These are phyloP conservation scores for Heliconius congener DNA, from an alignment of 1,140 invertebrate genomes.

Conservation along the genomic window DNA sequence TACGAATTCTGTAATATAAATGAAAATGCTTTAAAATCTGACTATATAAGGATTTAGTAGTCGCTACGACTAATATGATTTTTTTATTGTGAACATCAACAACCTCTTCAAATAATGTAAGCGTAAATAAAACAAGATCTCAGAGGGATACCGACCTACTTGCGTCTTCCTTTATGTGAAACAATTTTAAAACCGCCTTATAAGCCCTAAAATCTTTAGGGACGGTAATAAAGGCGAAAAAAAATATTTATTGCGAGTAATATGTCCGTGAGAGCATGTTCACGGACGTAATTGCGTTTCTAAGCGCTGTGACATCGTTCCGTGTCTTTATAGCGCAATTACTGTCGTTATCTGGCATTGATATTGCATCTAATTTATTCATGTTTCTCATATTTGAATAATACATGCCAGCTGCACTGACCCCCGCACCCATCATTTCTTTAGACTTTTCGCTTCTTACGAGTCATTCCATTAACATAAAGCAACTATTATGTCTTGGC, in stretches of 20 bases:
- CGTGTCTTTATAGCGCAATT: slow-evolving; percentile 77
- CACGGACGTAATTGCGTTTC: slow-evolving; percentile 71
- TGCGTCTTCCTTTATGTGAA: slow-evolving; percentile 11
- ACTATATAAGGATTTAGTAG: slow-evolving; percentile 28
- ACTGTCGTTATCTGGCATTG: slow-evolving; percentile 77
- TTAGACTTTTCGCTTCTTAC: slow-evolving; percentile 51
- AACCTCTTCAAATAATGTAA: background rate
- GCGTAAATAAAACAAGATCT: background rate
- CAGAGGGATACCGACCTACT: background rate
- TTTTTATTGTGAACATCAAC: background rate
- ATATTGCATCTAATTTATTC: slow-evolving; percentile 79
- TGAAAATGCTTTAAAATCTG: slow-evolving; percentile 28
- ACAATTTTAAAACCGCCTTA: slow-evolving; percentile 41
- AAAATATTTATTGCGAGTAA: slow-evolving; percentile 61
- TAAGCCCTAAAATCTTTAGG: slow-evolving; percentile 54
- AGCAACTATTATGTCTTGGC: slow-evolving; percentile 53
- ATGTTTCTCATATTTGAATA: slow-evolving; percentile 64
- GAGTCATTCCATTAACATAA: slow-evolving; percentile 58
- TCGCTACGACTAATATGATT: background rate
- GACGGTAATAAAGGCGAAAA: slow-evolving; percentile 57
- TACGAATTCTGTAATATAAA: slow-evolving; percentile 16
- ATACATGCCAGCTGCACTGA: slow-evolving; percentile 64
- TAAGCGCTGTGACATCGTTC: slow-evolving; percentile 73
- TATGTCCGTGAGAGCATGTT: slow-evolving; percentile 66
- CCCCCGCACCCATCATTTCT: slow-evolving; percentile 49